Evolutionary conservation across 2,888 invertebrate genomes (phyloP).

Genomic region (Chrysodeixis includens): DNA sequence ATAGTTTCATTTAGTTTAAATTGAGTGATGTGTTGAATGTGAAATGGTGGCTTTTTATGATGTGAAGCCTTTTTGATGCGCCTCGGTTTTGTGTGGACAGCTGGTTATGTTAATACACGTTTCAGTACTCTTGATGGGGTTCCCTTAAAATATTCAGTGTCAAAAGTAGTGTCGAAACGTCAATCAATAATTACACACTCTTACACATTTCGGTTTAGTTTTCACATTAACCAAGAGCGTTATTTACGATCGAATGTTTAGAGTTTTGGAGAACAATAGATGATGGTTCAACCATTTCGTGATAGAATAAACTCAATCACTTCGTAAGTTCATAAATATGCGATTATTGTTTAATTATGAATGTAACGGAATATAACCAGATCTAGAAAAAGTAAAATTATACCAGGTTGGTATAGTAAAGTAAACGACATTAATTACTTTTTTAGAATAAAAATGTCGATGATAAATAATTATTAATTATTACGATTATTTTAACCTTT

Average conservation of each 20-base stretch:
- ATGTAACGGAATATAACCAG: no score
- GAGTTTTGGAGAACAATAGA: no score
- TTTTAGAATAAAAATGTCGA: no score
- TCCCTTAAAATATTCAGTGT: background rate
- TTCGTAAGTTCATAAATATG: no score
- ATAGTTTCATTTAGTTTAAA: slow-evolving; percentile 64
- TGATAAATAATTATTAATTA: no score
- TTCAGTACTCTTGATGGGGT: background rate
- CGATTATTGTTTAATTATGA: no score
- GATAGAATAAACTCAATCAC: no score
- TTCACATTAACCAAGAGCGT: background rate
- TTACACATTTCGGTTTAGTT: background rate
- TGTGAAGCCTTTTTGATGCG: slow-evolving; percentile 26
- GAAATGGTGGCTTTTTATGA: slow-evolving; percentile 44
- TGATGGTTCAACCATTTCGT: no score
- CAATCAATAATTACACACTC: background rate
- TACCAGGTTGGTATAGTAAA: no score
- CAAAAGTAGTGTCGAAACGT: background rate
- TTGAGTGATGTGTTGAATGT: slow-evolving; percentile 65
- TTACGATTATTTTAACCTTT: background rate
- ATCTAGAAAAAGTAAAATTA: no score
- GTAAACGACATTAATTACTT: no score
- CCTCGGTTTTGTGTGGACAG: background rate
- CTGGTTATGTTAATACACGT: background rate
- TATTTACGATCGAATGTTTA: no score